Evolutionary conservation across 2,113 vertebrate genomes (phyloP), one percentile per base, ranked within the genome.

Genomic region (Mobula hypostoma): DNA sequence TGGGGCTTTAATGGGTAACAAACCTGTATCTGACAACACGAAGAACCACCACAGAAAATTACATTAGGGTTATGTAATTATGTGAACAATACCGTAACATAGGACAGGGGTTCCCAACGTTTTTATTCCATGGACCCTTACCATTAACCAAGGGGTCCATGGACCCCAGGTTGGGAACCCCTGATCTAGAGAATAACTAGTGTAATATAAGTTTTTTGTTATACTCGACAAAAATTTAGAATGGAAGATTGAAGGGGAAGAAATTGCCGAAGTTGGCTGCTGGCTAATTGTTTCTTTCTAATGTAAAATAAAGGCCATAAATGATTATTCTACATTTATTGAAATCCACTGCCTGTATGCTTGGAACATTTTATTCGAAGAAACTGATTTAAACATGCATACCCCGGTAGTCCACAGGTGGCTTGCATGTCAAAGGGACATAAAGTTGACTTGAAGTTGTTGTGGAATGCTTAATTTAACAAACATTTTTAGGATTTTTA

Each of bases 21-120:
- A 0, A 14, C 15, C 8, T n/a, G 7, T 15, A 17, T 12, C 85
- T 40, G 56, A 94, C 0, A 82, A 15, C 24, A 32, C 0, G 32
- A 3, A 3, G 0, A 0, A 9, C 5, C 12, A 14, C 77, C 88
- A 58, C 78, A 82, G 0, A 77, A 95, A 94, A 95, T 95, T 95
- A 72, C 90, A 93, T 48, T 93, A 72, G 19, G 36, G 32, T 92
- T 92, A 72, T 9, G 32, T 70, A 48, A 40, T 21, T 48, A 32
- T 66, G 88, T 63, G 29, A 63, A 2, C 9, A 4, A n/a, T 32
- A 40, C 1, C 40, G 36, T 48, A 72, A 2, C 9, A 48, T 8
- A 11, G 85, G 66, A 6, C 14, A n/a, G 66, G 15, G 48, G 2
- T 48, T 48, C 48, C 48, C 48, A 48, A 48, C 48, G 48, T 48